Conservation (phyloP, 1,140 invertebrate species). For the Drosophila orena region DNA sequence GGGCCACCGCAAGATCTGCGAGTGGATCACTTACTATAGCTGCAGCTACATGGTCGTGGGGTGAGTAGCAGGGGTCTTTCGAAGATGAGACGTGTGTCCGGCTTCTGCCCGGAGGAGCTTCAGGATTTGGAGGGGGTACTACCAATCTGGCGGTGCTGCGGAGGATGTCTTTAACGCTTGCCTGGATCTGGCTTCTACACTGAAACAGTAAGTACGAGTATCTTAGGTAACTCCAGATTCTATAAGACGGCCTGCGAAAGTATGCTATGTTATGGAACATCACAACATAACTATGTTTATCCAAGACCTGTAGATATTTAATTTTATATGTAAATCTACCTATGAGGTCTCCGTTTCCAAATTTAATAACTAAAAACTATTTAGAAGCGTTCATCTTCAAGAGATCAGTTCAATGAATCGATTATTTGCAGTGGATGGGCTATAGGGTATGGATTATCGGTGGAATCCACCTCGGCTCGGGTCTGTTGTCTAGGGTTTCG, state of each 20-base stretch:
- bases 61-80: not conserved
- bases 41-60: not conserved
- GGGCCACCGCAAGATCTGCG: constrained; percentile 66
- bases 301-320: no score
- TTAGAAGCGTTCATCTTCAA: not conserved
- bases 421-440: constrained; percentile 29
- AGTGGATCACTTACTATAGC: constrained; percentile 49
- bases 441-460: constrained; percentile 31
- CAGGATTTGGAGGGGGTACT: not conserved
- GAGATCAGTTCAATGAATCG: not conserved
- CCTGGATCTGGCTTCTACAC: constrained; percentile 51
- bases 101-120: constrained; percentile 52
- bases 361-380: no score
- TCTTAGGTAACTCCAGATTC: not conserved
- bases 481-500: constrained; percentile 48
- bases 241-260: not conserved
- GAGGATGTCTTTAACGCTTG: constrained; percentile 65
- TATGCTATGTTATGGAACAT: not conserved
- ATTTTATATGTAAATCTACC: no score
- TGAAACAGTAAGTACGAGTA: not conserved
- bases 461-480: constrained; percentile 20
- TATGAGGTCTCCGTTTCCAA: not conserved
- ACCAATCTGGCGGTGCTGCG: not conserved
- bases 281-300: no score
- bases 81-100: constrained; percentile 54